Evolutionary conservation across 2,113 vertebrate species (phyloP).

Genomic region (Heliornis fulica): DNA sequence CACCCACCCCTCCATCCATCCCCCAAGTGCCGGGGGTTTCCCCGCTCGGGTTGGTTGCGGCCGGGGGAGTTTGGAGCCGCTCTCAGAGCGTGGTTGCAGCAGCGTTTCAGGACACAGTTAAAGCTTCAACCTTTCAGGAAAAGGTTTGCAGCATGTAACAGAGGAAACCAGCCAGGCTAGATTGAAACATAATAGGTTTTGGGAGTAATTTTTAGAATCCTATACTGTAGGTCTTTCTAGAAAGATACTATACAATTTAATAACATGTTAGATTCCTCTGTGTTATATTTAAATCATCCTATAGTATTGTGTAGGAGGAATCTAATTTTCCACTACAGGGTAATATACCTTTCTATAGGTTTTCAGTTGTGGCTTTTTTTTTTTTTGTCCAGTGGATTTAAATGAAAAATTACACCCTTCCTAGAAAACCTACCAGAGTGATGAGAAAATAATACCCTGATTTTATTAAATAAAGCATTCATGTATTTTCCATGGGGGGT

Average conservation of each 20-base stretch:
- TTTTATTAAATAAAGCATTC: background rate
- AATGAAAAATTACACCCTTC: conserved; percentile 49
- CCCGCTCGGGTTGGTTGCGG: fast-evolving
- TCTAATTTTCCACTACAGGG: conserved; percentile 21
- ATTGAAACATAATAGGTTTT: conserved; percentile 1
- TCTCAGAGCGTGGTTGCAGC: background rate
- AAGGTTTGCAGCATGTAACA: background rate
- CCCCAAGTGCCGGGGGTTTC: background rate
- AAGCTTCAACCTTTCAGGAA: conserved; percentile 4
- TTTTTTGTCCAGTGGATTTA: background rate
- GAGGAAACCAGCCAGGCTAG: conserved; percentile 34
- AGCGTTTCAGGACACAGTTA: background rate
- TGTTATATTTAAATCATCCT: conserved; percentile 15
- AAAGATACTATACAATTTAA: conserved; percentile 48
- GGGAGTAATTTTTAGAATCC: conserved; percentile 28
- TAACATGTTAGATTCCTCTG: conserved; percentile 12
- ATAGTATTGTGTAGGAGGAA: conserved; percentile 49
- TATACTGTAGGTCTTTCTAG: conserved; percentile 30
- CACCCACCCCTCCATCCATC: background rate
- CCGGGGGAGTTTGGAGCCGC: background rate
- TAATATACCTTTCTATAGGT: conserved; percentile 18
- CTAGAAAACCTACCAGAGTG: background rate
- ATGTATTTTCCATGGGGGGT: background rate
- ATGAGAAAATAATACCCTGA: conserved; percentile 45
- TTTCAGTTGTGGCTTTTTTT: background rate